phyloP scores from a whole-genome alignment of 2,113 vertebrate species.

The Mellivora capensis region DNA sequence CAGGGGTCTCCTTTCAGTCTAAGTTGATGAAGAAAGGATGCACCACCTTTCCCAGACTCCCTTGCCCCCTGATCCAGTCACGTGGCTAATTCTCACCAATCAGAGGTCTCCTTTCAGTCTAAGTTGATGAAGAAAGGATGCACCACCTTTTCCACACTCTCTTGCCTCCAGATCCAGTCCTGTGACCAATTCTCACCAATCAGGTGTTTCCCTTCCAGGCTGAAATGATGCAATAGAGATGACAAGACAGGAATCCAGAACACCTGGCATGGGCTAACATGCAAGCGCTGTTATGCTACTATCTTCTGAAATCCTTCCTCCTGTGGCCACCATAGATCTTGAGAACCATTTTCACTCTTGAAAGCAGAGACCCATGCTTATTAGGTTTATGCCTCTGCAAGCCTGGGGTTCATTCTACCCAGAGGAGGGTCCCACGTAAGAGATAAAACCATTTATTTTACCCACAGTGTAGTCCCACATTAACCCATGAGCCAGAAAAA shows the following conservation, averaged over 20 bases:
- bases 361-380: neutral
- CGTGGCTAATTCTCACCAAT: neutral
- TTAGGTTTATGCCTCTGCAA: neutral
- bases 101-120: neutral
- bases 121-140: neutral
- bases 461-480: rapidly evolving
- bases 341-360: neutral
- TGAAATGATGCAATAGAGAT: no score
- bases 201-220: neutral
- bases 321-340: rapidly evolving
- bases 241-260: neutral
- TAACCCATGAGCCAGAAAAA: neutral
- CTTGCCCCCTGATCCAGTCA: neutral
- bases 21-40: neutral
- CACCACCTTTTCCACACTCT: neutral
- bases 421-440: no score
- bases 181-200: neutral
- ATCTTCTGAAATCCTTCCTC: neutral
- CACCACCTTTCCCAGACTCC: neutral
- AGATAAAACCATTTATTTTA: no score
- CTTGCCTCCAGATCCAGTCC: neutral
- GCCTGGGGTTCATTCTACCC: no score
- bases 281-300: rapidly evolving
- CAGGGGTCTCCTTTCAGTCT: no score
- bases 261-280: no score